A percentile compares a stretch with the other conserved stretches of the same genome.
Conservation (phyloP, 2,888 invertebrate species). For the Autographa pulchrina region DNA sequence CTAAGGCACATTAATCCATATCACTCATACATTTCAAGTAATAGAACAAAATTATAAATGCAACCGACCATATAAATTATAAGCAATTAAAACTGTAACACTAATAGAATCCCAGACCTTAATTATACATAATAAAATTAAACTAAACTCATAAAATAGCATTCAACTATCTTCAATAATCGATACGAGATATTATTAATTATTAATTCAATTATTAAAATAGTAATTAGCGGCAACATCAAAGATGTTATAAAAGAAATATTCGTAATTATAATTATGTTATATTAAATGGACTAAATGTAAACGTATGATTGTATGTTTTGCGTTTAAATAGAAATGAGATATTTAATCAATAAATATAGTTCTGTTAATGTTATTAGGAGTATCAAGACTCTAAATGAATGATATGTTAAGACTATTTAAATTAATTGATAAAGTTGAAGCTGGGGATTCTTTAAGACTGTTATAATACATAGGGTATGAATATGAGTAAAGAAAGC, state of each 20-base stretch:
- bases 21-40: slow-evolving; percentile 1
- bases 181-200: slow-evolving; percentile 63
- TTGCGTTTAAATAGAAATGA: slow-evolving; percentile 12
- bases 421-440: too few relatives aligned
- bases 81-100: slow-evolving; percentile 67
- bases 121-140: slow-evolving; percentile 66
- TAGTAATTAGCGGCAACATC: slow-evolving; percentile 63
- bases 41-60: slow-evolving; percentile 10
- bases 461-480: too few relatives aligned
- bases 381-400: not conserved
- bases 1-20: not conserved
- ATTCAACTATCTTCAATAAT: slow-evolving; percentile 61
- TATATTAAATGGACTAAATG: slow-evolving; percentile 32
- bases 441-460: too few relatives aligned
- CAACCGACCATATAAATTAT: slow-evolving; percentile 36
- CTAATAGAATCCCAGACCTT: slow-evolving; percentile 60
- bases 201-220: slow-evolving; percentile 69
- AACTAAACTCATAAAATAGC: slow-evolving; percentile 64
- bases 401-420: not conserved
- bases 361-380: not conserved
- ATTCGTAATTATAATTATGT: slow-evolving; percentile 31
- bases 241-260: slow-evolving; percentile 56
- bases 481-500: too few relatives aligned
- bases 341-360: not conserved
- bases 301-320: slow-evolving; percentile 18